phyloP scores from a whole-genome alignment of 1,140 invertebrate genomes.

The Coboldia fuscipes region DNA sequence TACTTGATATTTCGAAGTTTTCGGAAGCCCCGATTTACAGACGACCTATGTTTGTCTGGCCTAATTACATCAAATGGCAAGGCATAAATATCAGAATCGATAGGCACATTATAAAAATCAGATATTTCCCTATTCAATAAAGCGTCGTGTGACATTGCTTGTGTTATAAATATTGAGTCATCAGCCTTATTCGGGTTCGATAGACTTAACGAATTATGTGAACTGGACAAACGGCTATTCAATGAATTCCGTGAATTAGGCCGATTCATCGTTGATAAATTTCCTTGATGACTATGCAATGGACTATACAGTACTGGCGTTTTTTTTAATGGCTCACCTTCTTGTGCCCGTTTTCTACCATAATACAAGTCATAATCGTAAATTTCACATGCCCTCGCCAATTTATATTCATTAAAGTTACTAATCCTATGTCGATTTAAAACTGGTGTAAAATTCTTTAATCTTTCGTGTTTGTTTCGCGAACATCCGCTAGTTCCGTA shows the following conservation, averaged over 20 bases:
- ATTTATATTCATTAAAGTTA: too few relatives aligned
- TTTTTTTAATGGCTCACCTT: too few relatives aligned
- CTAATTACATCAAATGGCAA: conserved; percentile 57
- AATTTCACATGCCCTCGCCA: conserved; percentile 10
- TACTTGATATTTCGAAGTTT: conserved; percentile 2
- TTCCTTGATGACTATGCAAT: conserved; percentile 22
- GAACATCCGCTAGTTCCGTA: too few relatives aligned
- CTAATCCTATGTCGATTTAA: too few relatives aligned
- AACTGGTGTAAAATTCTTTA: too few relatives aligned
- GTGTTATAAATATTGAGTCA: conserved; percentile 66
- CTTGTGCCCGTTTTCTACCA: conserved; percentile 8
- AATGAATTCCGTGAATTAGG: conserved; percentile 50
- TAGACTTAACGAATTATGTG: conserved; percentile 56
- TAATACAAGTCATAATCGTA: conserved; percentile 20
- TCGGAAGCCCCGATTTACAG: not conserved
- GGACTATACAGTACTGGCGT: conserved; percentile 11
- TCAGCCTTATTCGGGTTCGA: conserved; percentile 44
- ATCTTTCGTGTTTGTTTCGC: too few relatives aligned
- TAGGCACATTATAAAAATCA: conserved; percentile 67
- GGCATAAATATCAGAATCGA: conserved; percentile 67
- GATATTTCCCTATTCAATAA: conserved; percentile 41
- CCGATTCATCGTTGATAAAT: conserved; percentile 27
- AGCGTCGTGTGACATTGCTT: conserved; percentile 63
- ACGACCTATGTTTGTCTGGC: conserved; percentile 13
- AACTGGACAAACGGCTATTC: conserved; percentile 51